Evolutionary conservation across 2,888 invertebrate species (phyloP), one percentile per base, ranked within the genome.

Genomic region (Harpalus rufipes): DNA sequence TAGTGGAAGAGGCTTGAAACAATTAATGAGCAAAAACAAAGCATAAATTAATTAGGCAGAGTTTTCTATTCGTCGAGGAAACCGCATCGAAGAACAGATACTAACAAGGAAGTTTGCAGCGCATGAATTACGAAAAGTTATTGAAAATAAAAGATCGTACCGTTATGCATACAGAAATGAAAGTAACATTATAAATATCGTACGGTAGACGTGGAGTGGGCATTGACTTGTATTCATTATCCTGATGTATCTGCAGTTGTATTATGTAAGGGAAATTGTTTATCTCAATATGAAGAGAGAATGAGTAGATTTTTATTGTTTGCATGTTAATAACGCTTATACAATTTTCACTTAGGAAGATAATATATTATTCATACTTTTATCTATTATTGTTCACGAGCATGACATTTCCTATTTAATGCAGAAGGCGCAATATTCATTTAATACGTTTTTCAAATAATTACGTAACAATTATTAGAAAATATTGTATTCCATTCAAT

Each of bases 11-110:
- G 32, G 1, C 5, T 32, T 32, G 6, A 32, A 32, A 59, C 18
- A 68, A n/a, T 68, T 68, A 68, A 68, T 68, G 68, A 68, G 68
- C 68, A 68, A 68, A 68, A 68, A 68, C 68, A 68, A 68, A 68
- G 68, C 32, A 68, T 32, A 7, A 39, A 68, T 68, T 68, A 68
- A 63, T 63, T 63, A 63, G 18, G 3, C 25, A 32, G 25, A 65
- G 10, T 68, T 63, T 63, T 63, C 63, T 68, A 68, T 39, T 68
- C 39, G 32, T 63, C 14, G 14, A 39, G 68, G 39, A 68, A 68
- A 68, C 68, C 14, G 39, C 25, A 14, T 25, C 68, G 39, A 12
- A 25, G 32, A n/a, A 68, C 21, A 63, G 63, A 63, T 63, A 63
- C n/a, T 21, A 25, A 63, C 68, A 68, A 68, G 68, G 68, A 68